A percentile compares a stretch with the other conserved stretches of the same genome.
phyloP scores from a whole-genome alignment of 2,888 invertebrate species.

The Leucophenga montana region DNA sequence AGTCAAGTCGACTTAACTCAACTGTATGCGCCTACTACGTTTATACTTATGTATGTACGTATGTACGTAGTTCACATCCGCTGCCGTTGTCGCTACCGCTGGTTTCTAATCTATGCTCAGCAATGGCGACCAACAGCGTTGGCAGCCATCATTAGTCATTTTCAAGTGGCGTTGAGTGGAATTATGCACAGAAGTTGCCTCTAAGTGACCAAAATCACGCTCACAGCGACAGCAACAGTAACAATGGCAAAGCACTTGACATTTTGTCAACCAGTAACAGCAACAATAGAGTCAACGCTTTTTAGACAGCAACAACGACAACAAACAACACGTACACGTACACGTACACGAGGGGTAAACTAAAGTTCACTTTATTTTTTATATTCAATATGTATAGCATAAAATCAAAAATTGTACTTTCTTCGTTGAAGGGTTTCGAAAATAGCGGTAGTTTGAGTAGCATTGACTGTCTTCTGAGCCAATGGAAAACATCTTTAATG shows the following conservation, averaged over 20 bases:
- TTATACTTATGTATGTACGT: too few relatives aligned
- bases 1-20: background rate
- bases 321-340: background rate
- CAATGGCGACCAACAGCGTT: background rate
- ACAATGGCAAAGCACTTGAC: slow-evolving; percentile 33
- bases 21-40: background rate
- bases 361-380: too few relatives aligned
- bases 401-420: too few relatives aligned
- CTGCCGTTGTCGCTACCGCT: too few relatives aligned
- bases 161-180: slow-evolving; percentile 65
- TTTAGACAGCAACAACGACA: background rate
- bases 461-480: too few relatives aligned
- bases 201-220: slow-evolving; percentile 53
- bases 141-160: slow-evolving; percentile 62
- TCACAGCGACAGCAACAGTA: slow-evolving; percentile 37
- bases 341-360: background rate
- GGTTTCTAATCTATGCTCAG: background rate
- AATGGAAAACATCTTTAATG: too few relatives aligned
- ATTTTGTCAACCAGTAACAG: slow-evolving; percentile 21
- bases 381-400: too few relatives aligned
- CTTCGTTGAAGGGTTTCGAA: too few relatives aligned
- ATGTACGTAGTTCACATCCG: background rate
- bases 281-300: background rate
- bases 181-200: slow-evolving; percentile 56
- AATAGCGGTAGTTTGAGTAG: too few relatives aligned